phyloP scores from a whole-genome alignment of 2,797 vertebrate genomes.

The Eidolon dupreanum region DNA sequence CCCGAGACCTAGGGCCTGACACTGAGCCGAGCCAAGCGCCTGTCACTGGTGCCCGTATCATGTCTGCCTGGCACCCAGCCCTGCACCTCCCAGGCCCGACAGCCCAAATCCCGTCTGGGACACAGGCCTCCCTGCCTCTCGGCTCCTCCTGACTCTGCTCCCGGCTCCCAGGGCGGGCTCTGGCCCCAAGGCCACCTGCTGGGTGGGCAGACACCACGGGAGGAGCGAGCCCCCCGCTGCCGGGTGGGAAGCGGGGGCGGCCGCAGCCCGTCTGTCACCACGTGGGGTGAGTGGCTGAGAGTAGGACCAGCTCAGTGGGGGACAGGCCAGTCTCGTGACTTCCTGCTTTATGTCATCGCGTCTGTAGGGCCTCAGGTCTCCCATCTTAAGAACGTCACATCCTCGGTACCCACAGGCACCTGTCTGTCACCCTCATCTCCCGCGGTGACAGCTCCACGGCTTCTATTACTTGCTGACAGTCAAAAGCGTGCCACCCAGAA shows the following conservation, averaged over 20 bases:
- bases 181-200: background rate
- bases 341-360: background rate
- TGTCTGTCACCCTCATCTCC: background rate
- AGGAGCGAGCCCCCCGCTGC: too few species aligned
- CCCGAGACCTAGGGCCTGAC: background rate
- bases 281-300: background rate
- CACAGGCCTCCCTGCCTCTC: background rate
- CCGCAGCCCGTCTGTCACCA: background rate
- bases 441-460: accelerated
- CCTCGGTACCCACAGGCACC: background rate
- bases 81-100: background rate
- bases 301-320: background rate
- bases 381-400: accelerated
- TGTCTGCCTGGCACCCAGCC: too few species aligned
- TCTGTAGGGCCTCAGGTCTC: background rate
- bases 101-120: background rate
- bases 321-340: background rate
- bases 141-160: background rate
- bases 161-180: background rate
- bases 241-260: too few species aligned
- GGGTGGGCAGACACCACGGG: too few species aligned
- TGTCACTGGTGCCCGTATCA: accelerated
- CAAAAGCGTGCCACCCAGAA: background rate
- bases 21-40: background rate
- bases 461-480: background rate